Base-by-base conservation (phyloP, 2,797 vertebrate species). In the Luscinia luscinia region DNA sequence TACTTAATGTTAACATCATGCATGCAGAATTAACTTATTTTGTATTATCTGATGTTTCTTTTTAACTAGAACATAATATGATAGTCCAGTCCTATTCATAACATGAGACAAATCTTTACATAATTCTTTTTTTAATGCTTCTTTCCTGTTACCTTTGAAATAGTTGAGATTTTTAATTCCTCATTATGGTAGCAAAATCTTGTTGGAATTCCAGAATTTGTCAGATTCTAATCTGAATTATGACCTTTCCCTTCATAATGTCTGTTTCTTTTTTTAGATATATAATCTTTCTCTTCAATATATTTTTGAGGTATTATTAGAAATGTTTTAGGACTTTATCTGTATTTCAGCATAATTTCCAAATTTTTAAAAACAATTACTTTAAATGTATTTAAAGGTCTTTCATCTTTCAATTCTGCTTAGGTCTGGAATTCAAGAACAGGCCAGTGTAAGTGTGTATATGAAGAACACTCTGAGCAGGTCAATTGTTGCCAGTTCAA, bases 401-500 rank as follows among this genome's bases (percentile, higher is more conserved):
- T 61, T 36, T 68, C 10, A 18, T 86, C 41, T 40, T 86, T 92
- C 54, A 62, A 26, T 90, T 96, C 49, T 84, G 15, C 94, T 40
- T 62, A 99, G 99, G 96, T 99, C 84, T 99, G 99, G 99, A 98
- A 98, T 61, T 98, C 98, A 46, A 87, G 98, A 93, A 98, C 96
- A 41, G 99, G 98, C 32, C 93, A 93, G 28, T 97, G 98, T 83
- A 85, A 97, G 21, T 93, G 97, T 62, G 91, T 95, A 7, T 99
- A 99, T 18, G 96, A 97, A 11, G 99, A 98, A 40, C 99, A 99
- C 16, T 93, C 97, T 0, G 99, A 99, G 95, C 99, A 99, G 94
- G 98, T 99, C 94, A 99, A 98, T 72, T 98, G 99, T 97, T 99
- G 99, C 94, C 97, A 98, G 96, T 99, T 99, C 88, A 99, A 98